Percentiles rank a stretch among this genome's conserved stretches.
phyloP scores from a whole-genome alignment of 2,888 invertebrate genomes.

The Neocrepidodera transversa region DNA sequence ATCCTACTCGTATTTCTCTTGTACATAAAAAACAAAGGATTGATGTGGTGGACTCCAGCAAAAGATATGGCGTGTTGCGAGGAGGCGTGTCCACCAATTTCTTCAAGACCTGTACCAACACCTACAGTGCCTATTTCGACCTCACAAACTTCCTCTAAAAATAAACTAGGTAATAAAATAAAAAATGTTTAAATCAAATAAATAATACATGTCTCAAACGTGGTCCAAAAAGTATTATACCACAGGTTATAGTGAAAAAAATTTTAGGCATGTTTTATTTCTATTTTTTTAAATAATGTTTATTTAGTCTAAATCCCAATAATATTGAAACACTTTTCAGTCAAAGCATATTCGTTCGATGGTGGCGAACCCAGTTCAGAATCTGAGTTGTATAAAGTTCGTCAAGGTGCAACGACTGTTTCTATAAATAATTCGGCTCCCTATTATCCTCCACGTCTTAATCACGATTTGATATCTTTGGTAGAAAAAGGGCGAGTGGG shows the following conservation, averaged over 20 bases:
- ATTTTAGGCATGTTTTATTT: no score
- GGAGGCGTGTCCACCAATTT: constrained; percentile 60
- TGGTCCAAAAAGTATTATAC: no score
- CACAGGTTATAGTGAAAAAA: no score
- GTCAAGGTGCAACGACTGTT: constrained; percentile 34
- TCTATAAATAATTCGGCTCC: constrained; percentile 60
- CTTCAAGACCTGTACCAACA: constrained; percentile 58
- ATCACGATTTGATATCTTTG: constrained; percentile 59
- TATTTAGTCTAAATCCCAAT: no score
- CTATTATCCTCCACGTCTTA: constrained; percentile 53
- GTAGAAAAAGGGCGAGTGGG: constrained; percentile 64
- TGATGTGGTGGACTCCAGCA: constrained; percentile 73
- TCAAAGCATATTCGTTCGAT: constrained; percentile 69
- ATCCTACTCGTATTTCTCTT: constrained; percentile 84
- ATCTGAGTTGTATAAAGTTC: constrained; percentile 65
- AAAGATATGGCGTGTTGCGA: constrained; percentile 70
- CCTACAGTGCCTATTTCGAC: constrained; percentile 55
- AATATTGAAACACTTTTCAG: no score
- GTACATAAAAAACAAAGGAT: constrained; percentile 82
- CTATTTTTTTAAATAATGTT: no score
- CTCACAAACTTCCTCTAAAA: constrained; percentile 46
- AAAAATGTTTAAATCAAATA: no score
- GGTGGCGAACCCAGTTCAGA: constrained; percentile 76
- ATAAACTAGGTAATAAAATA: constrained; percentile 57
- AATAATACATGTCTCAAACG: no score